A percentile compares a stretch with the other conserved stretches of the same genome.
Evolutionary conservation across 2,113 vertebrate genomes (phyloP).

Genomic region (Rhizomys pruinosus): DNA sequence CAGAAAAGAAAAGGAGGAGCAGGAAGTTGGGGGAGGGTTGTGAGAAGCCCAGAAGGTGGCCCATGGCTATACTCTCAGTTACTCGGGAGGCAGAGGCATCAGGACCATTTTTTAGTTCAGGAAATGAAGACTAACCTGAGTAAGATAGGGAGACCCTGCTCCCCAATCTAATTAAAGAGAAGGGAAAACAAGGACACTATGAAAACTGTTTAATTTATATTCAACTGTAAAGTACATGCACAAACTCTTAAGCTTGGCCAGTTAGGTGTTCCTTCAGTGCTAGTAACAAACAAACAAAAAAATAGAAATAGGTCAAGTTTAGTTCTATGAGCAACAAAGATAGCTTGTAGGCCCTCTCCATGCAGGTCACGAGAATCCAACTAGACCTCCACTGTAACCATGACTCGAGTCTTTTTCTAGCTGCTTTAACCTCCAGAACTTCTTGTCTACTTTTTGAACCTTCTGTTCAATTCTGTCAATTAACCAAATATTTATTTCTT

Average conservation of each 20-base stretch:
- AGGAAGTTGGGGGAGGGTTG: background rate
- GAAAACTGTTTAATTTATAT: slow-evolving; percentile 15
- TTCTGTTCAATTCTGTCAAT: background rate
- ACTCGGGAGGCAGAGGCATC: background rate
- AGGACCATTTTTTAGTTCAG: background rate
- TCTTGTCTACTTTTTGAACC: slow-evolving; percentile 24
- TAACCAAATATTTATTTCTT: background rate
- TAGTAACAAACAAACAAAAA: no score
- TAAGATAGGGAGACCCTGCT: background rate
- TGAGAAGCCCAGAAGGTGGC: no score
- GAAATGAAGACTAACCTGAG: background rate
- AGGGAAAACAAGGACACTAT: background rate
- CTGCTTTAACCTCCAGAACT: background rate
- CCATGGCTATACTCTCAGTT: background rate
- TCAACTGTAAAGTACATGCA: background rate
- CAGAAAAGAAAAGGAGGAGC: background rate
- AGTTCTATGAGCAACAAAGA: background rate
- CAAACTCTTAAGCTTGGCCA: background rate
- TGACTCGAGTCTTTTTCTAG: background rate
- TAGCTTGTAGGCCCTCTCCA: background rate
- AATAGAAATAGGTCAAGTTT: background rate
- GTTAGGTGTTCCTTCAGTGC: background rate
- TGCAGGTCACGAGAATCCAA: background rate
- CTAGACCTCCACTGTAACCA: background rate
- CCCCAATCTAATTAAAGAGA: background rate